Conservation (phyloP, 2,888 invertebrate genomes). For the Drosophila quasianomalipes region DNA sequence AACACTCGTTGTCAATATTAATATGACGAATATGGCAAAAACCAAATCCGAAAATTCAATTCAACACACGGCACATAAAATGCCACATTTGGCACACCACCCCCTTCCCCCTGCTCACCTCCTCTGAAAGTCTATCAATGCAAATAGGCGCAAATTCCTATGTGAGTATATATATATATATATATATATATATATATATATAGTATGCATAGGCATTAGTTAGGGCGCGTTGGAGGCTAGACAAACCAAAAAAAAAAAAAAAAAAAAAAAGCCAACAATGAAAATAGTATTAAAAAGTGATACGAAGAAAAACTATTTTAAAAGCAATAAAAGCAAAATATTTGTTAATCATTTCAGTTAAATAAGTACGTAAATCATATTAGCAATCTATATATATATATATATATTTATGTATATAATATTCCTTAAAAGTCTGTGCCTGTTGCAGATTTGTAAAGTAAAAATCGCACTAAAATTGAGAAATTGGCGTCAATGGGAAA, state of each 20-base stretch:
- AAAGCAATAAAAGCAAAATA: not conserved
- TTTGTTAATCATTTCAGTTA: not conserved
- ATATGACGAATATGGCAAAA: constrained; percentile 83
- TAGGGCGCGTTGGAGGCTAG: constrained; percentile 39
- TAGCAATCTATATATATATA: not conserved
- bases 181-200: constrained; percentile 7
- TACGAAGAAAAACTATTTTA: constrained; percentile 5
- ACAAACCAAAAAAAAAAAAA: constrained; percentile 31
- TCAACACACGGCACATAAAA: constrained; percentile 78
- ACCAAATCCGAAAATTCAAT: constrained; percentile 81
- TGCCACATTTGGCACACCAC: constrained; percentile 63
- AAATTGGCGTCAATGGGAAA: too few relatives aligned
- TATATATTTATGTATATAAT: not conserved
- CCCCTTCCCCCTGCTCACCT: too few relatives aligned
- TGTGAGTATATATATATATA: constrained; percentile 6
- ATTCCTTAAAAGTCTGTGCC: not conserved
- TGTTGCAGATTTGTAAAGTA: not conserved
- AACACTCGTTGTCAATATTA: constrained; percentile 82
- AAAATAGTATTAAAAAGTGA: not conserved
- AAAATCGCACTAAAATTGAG: too few relatives aligned
- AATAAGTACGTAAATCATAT: not conserved
- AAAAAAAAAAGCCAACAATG: constrained; percentile 11
- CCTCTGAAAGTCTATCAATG: constrained; percentile 36
- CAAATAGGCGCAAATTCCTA: constrained; percentile 78
- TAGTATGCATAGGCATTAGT: constrained; percentile 23